Base-by-base conservation (phyloP, 2,888 invertebrate species). In the Ophion costatus region DNA sequence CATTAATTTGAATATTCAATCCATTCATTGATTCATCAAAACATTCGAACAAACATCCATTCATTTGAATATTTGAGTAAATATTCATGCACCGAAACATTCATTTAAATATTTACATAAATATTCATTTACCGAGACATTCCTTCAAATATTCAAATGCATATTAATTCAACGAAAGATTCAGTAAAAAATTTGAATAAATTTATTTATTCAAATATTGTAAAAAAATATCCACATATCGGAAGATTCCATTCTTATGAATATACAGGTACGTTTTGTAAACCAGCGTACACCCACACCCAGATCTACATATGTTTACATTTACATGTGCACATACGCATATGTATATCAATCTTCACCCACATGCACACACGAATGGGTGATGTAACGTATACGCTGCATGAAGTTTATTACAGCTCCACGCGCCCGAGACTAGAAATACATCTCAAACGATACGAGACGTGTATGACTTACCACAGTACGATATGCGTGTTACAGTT, bases 391-490 rank as follows among this genome's bases (percentile, higher is more conserved):
- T 59, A 74, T 38, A 74, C 66, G 51, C 66, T 22, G 61, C 61
- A 63, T 67, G 33, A 73, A 76, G 63, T 76, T 80, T 82, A 75
- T 75, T 82, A 79, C 71, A 71, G 42, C 56, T 67, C 67, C 73
- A 80, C 71, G 71, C 76, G 51, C 51, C 59, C 17, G 51, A 51
- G 51, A 76, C 67, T 66, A 71, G 75, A 82, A 82, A 82, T 67
- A 51, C 51, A 79, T 71, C 70, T 79, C 38, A 11, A 57, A 73
- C 75, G 78, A 85, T 80, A 85, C 56, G 78, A 75, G 45, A 78
- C 59, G 70, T 64, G 67, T 74, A 64, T 71, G 79, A 74, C 82
- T 82, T 75, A 66, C 42, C n/a, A 17, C 51, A 61, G 63, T 61
- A 11, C 59, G 80, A 57, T 71, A 22, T 61, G 74, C 67, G 80